These are phyloP conservation scores for Machimus rusticus DNA, from an alignment of 2,888 invertebrate genomes.

Conservation along the genomic window DNA sequence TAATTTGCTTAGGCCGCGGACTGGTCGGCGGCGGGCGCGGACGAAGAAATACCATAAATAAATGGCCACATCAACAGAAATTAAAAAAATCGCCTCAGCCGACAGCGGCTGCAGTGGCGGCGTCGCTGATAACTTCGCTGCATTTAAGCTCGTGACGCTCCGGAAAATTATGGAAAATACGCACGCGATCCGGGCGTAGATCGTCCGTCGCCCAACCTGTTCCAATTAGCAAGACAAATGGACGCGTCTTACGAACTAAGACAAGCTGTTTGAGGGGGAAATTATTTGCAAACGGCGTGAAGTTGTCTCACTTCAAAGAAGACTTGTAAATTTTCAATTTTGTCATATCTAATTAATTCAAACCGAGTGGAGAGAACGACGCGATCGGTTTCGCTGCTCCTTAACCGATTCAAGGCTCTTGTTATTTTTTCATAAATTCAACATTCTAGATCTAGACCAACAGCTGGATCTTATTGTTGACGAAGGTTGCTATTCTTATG, in stretches of 20 bases:
- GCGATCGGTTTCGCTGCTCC: background rate
- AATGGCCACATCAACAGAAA: background rate
- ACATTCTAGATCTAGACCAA: background rate
- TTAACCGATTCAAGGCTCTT: background rate
- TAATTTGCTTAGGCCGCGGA: background rate
- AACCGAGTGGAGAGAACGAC: background rate
- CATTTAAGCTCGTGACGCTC: background rate
- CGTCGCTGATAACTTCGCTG: background rate
- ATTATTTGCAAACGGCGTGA: background rate
- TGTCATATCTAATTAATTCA: background rate
- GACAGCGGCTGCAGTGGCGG: background rate
- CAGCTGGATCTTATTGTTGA: background rate
- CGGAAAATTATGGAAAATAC: background rate
- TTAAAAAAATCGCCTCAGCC: background rate
- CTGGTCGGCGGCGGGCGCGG: background rate
- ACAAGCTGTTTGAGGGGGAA: background rate
- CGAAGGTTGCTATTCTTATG: background rate
- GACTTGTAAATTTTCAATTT: background rate
- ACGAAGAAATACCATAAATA: background rate
- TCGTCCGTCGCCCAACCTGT: background rate
- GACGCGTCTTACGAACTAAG: background rate
- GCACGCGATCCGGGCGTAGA: slow-evolving; percentile 23
- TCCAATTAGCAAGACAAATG: background rate
- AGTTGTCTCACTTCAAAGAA: background rate
- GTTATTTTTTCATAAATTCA: background rate